These are phyloP conservation scores for Gymnobelideus leadbeateri DNA, from an alignment of 2,113 vertebrate genomes.

Conservation along the genomic window DNA sequence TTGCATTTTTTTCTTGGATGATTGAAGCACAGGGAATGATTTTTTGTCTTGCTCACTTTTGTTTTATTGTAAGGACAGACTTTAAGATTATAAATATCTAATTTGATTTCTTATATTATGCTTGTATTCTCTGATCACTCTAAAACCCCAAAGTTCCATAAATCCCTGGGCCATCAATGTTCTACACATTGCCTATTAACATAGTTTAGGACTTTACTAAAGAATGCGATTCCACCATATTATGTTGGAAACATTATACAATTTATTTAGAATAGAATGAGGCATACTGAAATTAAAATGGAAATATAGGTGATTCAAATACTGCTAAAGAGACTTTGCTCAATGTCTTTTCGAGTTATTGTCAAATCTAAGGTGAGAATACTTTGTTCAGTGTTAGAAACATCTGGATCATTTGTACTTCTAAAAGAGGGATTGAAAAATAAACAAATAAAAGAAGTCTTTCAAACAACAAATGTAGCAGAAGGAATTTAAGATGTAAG, in stretches of 20 bases:
- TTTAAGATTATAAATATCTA: slow-evolving; percentile 13
- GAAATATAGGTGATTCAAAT: slow-evolving; percentile 36
- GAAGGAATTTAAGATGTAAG: neutral
- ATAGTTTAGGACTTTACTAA: slow-evolving; percentile 6
- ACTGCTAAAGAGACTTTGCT: slow-evolving; percentile 33
- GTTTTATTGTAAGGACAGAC: slow-evolving; percentile 28
- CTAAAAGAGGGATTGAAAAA: slow-evolving; percentile 2
- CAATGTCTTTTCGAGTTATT: slow-evolving; percentile 49
- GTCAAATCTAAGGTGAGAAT: slow-evolving; percentile 14
- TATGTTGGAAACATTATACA: slow-evolving; percentile 48
- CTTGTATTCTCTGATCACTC: neutral
- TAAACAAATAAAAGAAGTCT: slow-evolving; percentile 42
- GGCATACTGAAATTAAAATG: slow-evolving; percentile 59
- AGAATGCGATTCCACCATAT: neutral
- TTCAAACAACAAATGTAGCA: neutral
- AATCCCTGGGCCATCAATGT: neutral
- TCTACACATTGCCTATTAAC: slow-evolving; percentile 8
- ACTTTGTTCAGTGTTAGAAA: slow-evolving; percentile 21
- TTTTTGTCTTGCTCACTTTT: neutral
- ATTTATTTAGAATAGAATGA: slow-evolving; percentile 56
- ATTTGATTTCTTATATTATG: neutral
- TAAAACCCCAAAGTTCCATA: slow-evolving; percentile 20
- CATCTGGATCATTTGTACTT: slow-evolving; percentile 49
- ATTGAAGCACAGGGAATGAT: neutral
- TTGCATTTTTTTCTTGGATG: neutral